phyloP scores from a whole-genome alignment of 2,888 invertebrate genomes.

The Odontocolon sp. region DNA sequence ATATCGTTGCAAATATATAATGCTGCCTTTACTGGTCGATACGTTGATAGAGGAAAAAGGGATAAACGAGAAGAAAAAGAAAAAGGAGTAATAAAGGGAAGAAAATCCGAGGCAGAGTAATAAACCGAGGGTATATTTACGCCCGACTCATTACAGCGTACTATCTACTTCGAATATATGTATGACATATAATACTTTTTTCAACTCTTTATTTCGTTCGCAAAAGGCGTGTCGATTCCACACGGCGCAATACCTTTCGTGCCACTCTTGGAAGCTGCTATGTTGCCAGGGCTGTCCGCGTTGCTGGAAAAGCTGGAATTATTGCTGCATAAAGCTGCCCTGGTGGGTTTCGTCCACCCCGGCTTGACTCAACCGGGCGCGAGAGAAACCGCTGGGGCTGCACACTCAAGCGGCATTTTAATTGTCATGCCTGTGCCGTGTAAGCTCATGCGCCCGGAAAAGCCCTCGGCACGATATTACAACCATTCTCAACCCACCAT shows the following conservation, averaged over 20 bases:
- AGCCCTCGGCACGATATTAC: conserved; percentile 27
- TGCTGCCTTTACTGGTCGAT: neutral
- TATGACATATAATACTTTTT: no score
- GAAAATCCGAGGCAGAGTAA: neutral
- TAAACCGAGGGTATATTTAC: neutral
- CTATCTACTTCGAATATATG: neutral
- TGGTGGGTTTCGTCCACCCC: neutral
- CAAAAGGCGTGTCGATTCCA: neutral
- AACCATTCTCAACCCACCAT: neutral
- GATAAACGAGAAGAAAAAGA: neutral
- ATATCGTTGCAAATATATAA: conserved; percentile 15
- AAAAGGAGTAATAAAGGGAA: neutral
- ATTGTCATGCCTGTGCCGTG: conserved; percentile 43
- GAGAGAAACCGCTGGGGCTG: conserved; percentile 17
- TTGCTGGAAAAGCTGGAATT: conserved; percentile 54
- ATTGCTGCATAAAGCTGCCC: conserved; percentile 51
- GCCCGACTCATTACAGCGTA: conserved; percentile 1
- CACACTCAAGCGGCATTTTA: conserved; percentile 44
- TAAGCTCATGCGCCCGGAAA: conserved; percentile 9
- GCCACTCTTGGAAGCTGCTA: conserved; percentile 18
- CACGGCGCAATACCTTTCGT: neutral
- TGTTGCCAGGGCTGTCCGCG: conserved; percentile 30
- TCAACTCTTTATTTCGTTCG: conserved; percentile 4
- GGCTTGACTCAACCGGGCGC: neutral
- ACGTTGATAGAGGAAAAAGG: neutral